Evolutionary conservation across 1,140 invertebrate genomes (phyloP).

Genomic region (Lepidotrigona ventralis): DNA sequence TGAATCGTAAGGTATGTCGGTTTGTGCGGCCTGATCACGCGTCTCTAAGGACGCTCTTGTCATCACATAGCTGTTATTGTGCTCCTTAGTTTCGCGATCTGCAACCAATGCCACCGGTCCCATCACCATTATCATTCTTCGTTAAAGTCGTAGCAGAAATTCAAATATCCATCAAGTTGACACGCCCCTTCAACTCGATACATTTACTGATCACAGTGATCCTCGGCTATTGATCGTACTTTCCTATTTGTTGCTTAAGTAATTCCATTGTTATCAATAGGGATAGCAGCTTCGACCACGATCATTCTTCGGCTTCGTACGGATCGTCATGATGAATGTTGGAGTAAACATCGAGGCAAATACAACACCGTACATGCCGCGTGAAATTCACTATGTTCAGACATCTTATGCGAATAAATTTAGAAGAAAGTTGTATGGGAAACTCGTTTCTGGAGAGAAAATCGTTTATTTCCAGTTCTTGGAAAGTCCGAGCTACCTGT

Average conservation of each 20-base stretch:
- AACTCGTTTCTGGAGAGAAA: conserved; percentile 41
- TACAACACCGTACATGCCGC: too few relatives aligned
- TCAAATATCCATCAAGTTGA: background rate
- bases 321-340: conserved; percentile 8
- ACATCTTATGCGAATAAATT: conserved; percentile 10
- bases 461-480: conserved; percentile 33
- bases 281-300: background rate
- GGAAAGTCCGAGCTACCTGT: conserved; percentile 58
- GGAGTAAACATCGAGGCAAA: background rate
- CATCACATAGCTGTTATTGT: conserved; percentile 46
- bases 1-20: conserved; percentile 57
- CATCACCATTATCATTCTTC: conserved; percentile 56
- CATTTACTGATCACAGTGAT: background rate
- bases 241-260: background rate
- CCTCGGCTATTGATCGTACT: background rate
- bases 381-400: background rate
- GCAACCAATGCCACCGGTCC: conserved; percentile 69
- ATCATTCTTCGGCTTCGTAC: background rate
- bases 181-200: background rate
- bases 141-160: background rate
- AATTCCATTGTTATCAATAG: background rate
- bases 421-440: conserved; percentile 45
- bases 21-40: conserved; percentile 67
- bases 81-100: conserved; percentile 73
- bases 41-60: conserved; percentile 57